Evolutionary conservation across 2,888 invertebrate genomes (phyloP), one percentile per base, ranked within the genome.

Genomic region (Pammene aurita): DNA sequence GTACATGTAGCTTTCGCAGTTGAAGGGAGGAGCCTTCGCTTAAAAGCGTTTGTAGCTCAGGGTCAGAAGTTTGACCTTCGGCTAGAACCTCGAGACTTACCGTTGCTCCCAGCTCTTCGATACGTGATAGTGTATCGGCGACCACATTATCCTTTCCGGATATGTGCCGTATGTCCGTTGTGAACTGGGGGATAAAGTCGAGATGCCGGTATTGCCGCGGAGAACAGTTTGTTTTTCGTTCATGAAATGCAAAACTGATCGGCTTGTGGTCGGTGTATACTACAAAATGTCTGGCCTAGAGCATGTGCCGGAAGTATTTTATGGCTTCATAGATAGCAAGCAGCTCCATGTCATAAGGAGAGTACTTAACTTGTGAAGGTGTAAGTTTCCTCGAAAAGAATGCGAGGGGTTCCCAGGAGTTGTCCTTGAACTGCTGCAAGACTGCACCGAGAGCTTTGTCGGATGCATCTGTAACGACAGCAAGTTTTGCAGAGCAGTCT

Each of bases 391-490:
- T 5, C 2, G 54, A 55, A 35, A 55, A 55, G 54, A 55, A 55
- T 0, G 54, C 54, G 0, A 55, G 6, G 0, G 54, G 54, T n/a
- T 55, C 7, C 54, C 54, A 55, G 5, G 7, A 4, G 7, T n/a
- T n/a, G n/a, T 55, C n/a, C 7, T 35, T 35, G 7, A 14, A 35
- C 72, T 87, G 85, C 52, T 88, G 82, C 7, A 88, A 58, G 0
- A 78, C 80, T 0, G 81, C 84, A 2, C 86, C 87, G 5, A 85
- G 75, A 2, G 83, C 79, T 5, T 50, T 63, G 46, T 85, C 80
- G 0, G 86, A 87, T 5, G 86, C 87, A 70, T 88, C 85, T 0
- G 77, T 77, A 1, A 79, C 72, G 0, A 87, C 13, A 5, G 77
- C 74, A 1, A 86, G 63, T 14, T 72, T 65, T 0, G 81, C 78